Conservation (phyloP, 2,797 vertebrate species). For the Rhabdomys pumilio region DNA sequence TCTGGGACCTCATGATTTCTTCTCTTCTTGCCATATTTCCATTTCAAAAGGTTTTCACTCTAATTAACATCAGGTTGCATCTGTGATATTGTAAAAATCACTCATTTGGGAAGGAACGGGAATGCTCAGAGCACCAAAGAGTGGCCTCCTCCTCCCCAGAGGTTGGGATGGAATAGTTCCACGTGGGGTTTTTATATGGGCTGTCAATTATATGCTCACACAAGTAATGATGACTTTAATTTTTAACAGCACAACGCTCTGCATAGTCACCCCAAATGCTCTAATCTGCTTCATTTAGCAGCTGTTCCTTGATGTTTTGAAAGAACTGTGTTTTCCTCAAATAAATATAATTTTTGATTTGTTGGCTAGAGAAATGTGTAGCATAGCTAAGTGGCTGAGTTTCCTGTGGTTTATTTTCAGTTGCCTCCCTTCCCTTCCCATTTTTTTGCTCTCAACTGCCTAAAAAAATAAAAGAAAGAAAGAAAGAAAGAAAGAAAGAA, state of each 20-base stretch:
- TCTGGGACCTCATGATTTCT: conserved; percentile 35
- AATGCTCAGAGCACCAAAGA: conserved; percentile 26
- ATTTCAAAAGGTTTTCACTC: neutral
- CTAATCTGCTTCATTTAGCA: conserved; percentile 71
- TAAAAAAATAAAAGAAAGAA: neutral
- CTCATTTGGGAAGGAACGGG: conserved; percentile 59
- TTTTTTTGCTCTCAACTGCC: neutral
- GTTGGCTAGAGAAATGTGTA: conserved; percentile 30
- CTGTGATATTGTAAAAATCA: conserved; percentile 57
- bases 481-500: too few relatives aligned
- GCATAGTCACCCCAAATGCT: conserved; percentile 59
- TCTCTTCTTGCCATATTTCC: neutral
- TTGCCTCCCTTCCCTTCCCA: neutral
- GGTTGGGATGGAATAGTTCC: neutral
- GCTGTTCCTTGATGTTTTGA: conserved; percentile 64
- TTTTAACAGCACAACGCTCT: conserved; percentile 60
- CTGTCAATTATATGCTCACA: neutral
- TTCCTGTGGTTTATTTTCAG: neutral
- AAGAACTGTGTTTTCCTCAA: conserved; percentile 74
- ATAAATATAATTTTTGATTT: conserved; percentile 72
- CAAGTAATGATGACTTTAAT: conserved; percentile 48
- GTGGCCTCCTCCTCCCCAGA: conserved; percentile 5
- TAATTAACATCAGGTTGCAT: neutral
- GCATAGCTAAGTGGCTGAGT: neutral
- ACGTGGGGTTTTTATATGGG: conserved; percentile 39